These are phyloP conservation scores for Hyposoter didymator DNA, from an alignment of 2,888 invertebrate genomes.

Conservation along the genomic window DNA sequence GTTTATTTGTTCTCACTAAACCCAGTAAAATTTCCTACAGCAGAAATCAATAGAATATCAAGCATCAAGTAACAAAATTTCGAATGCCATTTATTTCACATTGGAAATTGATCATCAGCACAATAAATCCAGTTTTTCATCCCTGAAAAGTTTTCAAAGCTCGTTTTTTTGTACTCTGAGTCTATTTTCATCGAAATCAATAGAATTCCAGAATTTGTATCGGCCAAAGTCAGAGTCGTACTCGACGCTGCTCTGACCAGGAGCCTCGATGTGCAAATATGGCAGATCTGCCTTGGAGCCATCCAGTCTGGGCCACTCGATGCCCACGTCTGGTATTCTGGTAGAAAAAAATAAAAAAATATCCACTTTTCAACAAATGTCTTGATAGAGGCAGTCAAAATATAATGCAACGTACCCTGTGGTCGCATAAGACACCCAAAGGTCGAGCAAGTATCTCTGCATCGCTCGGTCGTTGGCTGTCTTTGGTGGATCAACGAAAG, in stretches of 20 bases:
- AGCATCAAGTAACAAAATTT: too few species aligned
- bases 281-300: constrained; percentile 84
- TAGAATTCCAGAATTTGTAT: constrained; percentile 87
- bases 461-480: constrained; percentile 85
- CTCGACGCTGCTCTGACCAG: constrained; percentile 83
- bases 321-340: constrained; percentile 84
- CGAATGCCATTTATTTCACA: constrained; percentile 1
- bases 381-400: not conserved
- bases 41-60: too few species aligned
- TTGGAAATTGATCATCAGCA: not conserved
- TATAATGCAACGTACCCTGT: constrained; percentile 85
- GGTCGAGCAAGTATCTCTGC: constrained; percentile 85
- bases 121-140: not conserved
- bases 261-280: constrained; percentile 86
- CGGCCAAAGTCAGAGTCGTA: constrained; percentile 85
- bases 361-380: not conserved
- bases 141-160: constrained; percentile 49
- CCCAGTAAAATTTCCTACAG: too few species aligned
- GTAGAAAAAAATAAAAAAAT: constrained; percentile 47
- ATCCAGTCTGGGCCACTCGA: constrained; percentile 85
- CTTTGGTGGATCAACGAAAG: constrained; percentile 78
- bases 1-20: too few species aligned
- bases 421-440: constrained; percentile 86
- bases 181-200: constrained; percentile 87
- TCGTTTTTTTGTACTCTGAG: constrained; percentile 80